phyloP scores from a whole-genome alignment of 2,888 invertebrate species.

The Caenorhabditis afra region DNA sequence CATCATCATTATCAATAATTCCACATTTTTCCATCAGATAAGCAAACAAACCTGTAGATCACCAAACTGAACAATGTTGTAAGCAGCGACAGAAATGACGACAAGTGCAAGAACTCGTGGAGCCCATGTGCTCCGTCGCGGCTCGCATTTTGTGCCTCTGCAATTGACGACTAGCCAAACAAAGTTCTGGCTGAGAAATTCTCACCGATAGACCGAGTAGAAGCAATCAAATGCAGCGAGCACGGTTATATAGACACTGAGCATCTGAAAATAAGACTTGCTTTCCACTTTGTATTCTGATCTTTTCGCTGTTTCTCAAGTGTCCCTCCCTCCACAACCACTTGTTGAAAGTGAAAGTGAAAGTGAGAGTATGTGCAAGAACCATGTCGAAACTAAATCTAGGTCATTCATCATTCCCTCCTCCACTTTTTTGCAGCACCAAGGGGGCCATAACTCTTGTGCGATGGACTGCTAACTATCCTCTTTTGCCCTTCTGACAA shows the following conservation, averaged over 20 bases:
- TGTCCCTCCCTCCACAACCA: neutral
- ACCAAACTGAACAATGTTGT: slow-evolving; percentile 74
- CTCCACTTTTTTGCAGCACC: slow-evolving; percentile 9
- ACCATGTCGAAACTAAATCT: neutral
- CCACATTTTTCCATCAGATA: neutral
- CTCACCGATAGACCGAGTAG: slow-evolving; percentile 69
- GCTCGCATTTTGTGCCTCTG: slow-evolving; percentile 55
- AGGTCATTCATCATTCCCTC: slow-evolving; percentile 13
- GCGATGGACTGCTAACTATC: slow-evolving; percentile 49
- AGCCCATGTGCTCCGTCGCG: slow-evolving; percentile 63
- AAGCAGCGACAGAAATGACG: slow-evolving; percentile 68
- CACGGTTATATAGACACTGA: slow-evolving; percentile 76
- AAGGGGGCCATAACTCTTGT: slow-evolving; percentile 43
- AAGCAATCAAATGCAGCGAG: slow-evolving; percentile 77
- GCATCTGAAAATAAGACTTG: slow-evolving; percentile 69
- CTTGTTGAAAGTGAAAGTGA: slow-evolving; percentile 16
- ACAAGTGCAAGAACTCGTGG: slow-evolving; percentile 65
- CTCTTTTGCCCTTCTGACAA: too few relatives aligned
- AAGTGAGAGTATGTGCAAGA: slow-evolving; percentile 11
- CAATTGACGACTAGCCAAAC: neutral
- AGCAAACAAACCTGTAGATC: slow-evolving; percentile 68
- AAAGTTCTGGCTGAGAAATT: neutral
- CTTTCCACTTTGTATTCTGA: slow-evolving; percentile 4
- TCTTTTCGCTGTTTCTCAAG: slow-evolving; percentile 18
- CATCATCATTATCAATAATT: neutral